Evolutionary conservation across 2,113 vertebrate genomes (phyloP).

Genomic region (Pipra filicauda): DNA sequence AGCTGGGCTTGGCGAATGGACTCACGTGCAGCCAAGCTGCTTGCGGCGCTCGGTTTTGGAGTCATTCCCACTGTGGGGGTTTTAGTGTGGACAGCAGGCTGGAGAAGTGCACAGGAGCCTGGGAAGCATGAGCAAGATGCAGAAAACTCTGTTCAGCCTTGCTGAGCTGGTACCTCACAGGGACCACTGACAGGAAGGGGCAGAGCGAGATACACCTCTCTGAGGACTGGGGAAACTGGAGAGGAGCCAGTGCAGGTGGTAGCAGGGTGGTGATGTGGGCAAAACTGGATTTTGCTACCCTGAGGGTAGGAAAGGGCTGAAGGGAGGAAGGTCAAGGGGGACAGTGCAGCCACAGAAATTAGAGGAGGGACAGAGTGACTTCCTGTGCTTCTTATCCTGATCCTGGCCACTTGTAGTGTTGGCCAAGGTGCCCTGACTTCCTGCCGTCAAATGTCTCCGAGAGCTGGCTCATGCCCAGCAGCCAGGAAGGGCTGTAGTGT

Average conservation of each 20-base stretch:
- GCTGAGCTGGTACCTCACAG: neutral
- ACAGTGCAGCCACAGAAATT: neutral
- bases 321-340: neutral
- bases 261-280: neutral
- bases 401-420: neutral
- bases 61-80: neutral
- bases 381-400: neutral
- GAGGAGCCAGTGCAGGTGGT: neutral
- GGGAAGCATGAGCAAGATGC: neutral
- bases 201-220: neutral
- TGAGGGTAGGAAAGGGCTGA: neutral
- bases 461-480: neutral
- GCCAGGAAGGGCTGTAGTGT: neutral
- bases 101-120: neutral
- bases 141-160: neutral
- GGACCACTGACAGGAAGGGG: rapidly evolving
- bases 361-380: neutral
- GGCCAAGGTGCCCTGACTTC: neutral
- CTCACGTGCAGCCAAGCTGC: neutral
- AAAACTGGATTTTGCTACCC: neutral
- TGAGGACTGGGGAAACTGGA: neutral
- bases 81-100: neutral
- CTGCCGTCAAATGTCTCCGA: neutral
- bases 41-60: neutral
- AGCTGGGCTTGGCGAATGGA: rapidly evolving